Percentiles rank a stretch among this genome's conserved stretches.
phyloP scores from a whole-genome alignment of 2,888 invertebrate species.

The Rambutsinella grinnellia region DNA sequence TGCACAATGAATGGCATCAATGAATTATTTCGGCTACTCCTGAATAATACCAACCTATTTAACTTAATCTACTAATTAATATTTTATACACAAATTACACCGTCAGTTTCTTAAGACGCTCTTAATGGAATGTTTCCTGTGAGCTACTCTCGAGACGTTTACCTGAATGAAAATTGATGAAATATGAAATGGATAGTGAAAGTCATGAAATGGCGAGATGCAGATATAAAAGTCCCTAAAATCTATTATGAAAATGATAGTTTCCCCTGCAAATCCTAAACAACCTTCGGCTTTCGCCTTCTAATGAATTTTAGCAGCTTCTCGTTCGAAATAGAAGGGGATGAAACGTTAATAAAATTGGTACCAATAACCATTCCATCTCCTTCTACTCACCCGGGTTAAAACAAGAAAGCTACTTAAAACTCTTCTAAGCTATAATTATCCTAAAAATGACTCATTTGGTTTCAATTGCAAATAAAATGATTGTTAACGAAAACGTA shows the following conservation, averaged over 20 bases:
- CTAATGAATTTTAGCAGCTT: neutral
- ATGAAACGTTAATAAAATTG: neutral
- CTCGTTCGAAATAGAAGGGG: neutral
- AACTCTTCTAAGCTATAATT: conserved; percentile 1
- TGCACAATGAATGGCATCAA: too few species aligned
- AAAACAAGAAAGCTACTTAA: too few species aligned
- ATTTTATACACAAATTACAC: neutral
- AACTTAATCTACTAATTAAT: neutral
- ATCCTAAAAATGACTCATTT: conserved; percentile 16
- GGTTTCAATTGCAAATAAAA: conserved; percentile 28
- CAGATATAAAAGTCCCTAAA: neutral
- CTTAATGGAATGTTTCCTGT: conserved; percentile 12
- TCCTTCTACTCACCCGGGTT: conserved; percentile 24
- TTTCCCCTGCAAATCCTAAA: conserved; percentile 41
- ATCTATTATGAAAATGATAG: conserved; percentile 7
- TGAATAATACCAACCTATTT: neutral
- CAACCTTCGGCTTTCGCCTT: neutral
- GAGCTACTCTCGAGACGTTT: conserved; percentile 8
- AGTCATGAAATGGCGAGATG: neutral
- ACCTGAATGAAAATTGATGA: conserved; percentile 1
- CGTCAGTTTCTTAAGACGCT: neutral
- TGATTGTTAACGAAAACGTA: conserved; percentile 40
- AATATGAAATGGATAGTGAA: conserved; percentile 1
- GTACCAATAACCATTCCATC: conserved; percentile 16
- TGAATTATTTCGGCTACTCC: neutral